Evolutionary conservation across 2,797 vertebrate species (phyloP), one percentile per base, ranked within the genome.

Genomic region (Oryzias dopingdopingensis): DNA sequence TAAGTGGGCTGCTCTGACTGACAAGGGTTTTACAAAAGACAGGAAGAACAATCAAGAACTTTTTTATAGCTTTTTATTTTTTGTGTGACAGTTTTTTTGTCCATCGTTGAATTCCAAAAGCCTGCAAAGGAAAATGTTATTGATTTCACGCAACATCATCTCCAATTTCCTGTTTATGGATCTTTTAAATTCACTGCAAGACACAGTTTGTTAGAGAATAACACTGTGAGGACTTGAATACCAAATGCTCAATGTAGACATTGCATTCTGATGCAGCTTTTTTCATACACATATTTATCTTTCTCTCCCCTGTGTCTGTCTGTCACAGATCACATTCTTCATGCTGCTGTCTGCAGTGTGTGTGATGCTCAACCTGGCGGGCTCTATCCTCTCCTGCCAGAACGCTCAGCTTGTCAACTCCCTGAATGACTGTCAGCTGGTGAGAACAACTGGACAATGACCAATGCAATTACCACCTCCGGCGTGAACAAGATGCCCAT

Each of bases 281-380:
- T 10, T 49, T 18, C 45, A 53, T 52, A 46, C 42, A 47, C 20
- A 17, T 50, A 47, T 18, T 13, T 65, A 37, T 62, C 37, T 43
- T 17, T 56, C 6, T 32, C 48, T 62, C 18, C 20, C 18, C 47
- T 37, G 37, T 70, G 17, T 40, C 22, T 49, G 54, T 73, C 48
- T 69, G 40, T 72, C 70, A 62, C 92, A 98, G 97, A 96, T 99
- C 77, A 98, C 96, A 40, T 99, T 99, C 88, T 99, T 99, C 92
- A 98, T 98, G 96, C 90, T 99, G 87, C 92, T 99, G 67, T 99
- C 96, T 2, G 96, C 96, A 0, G 97, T 98, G 80, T 99, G 97
- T 8, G 96, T 99, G 72, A 99, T 98, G 96, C 91, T 99, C 77
- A 99, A 98, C 89, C 88, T 99, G 86, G 96, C 97, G 0, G 96